Evolutionary conservation across 2,797 vertebrate genomes (phyloP), one percentile per base, ranked within the genome.

Genomic region (Anguilla pacifica): DNA sequence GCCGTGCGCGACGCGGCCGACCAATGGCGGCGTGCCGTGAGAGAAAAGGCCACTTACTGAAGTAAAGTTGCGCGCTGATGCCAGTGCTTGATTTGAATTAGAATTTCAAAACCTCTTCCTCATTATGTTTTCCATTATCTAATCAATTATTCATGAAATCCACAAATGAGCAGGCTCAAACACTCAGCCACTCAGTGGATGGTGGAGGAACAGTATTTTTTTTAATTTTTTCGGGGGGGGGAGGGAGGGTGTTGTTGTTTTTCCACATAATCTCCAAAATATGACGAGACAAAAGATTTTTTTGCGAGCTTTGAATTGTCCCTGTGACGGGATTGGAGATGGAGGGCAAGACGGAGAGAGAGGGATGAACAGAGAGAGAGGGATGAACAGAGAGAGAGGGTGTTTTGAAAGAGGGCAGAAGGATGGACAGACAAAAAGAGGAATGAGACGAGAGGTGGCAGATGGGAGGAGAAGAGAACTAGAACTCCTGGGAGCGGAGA

Each of bases 131-230:
- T 93, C 92, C 92, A 96, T 96, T 95, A 96, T 96, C 94, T 94
- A 95, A 96, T 96, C 95, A 96, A 96, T 96, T 96, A 96, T 96
- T 96, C 93, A 96, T 96, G 95, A 94, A 94, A 91, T 85, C 91
- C 92, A 92, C 92, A 93, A 93, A 94, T 74, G 91, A 93, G 93
- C 90, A 88, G 90, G 89, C 93, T 92, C 84, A 22, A 92, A 94
- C 92, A 91, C 92, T 86, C 91, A 90, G 92, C 92, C 94, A 95
- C 95, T 94, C 94, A 94, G 94, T 90, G 91, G 91, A 91, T 86
- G 88, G 81, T 88, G 49, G 88, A 74, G 83, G 88, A 93, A 93
- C 93, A 89, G 85, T 90, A 92, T 93, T 94, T 91, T 91, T 86
- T 59, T 87, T 88, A 86, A 90, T 89, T 90, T 88, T 90, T 35